Evolutionary conservation across 1,140 invertebrate genomes (phyloP).

Genomic region (Drosophila suzukii): DNA sequence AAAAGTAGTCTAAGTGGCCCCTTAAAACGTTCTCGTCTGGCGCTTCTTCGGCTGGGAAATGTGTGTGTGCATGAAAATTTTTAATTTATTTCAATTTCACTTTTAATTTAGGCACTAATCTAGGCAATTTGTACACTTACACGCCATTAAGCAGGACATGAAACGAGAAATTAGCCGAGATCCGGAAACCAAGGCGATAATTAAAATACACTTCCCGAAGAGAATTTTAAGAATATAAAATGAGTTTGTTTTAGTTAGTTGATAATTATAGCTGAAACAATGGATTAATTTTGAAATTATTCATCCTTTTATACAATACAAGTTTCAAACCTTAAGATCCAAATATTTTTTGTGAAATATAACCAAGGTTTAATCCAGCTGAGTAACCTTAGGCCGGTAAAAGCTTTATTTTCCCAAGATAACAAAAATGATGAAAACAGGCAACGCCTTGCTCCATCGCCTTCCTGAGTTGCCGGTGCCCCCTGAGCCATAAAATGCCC

Average conservation of each 20-base stretch:
- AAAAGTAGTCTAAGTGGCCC: slow-evolving; percentile 28
- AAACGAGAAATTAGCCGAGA: slow-evolving; percentile 44
- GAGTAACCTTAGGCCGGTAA: slow-evolving; percentile 11
- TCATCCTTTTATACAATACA: too few species aligned
- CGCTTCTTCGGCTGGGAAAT: neutral
- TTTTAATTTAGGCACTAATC: slow-evolving; percentile 83
- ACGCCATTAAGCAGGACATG: slow-evolving; percentile 71
- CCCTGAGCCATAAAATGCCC: slow-evolving; percentile 58
- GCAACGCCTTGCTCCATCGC: slow-evolving; percentile 64
- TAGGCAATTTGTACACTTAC: slow-evolving; percentile 82
- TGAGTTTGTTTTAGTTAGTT: neutral
- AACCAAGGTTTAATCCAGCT: neutral
- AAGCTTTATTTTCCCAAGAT: slow-evolving; percentile 30
- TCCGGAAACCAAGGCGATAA: slow-evolving; percentile 31
- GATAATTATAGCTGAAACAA: neutral
- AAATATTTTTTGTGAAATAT: neutral
- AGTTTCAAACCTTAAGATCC: too few species aligned
- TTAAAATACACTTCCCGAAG: slow-evolving; percentile 35
- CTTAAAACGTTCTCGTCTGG: slow-evolving; percentile 22
- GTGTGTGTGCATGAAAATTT: slow-evolving; percentile 60
- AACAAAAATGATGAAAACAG: slow-evolving; percentile 28
- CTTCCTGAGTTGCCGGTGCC: slow-evolving; percentile 29
- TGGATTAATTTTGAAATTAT: too few species aligned
- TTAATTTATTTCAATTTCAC: slow-evolving; percentile 83
- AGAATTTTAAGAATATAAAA: neutral